Percentiles rank a stretch among this genome's conserved stretches.
Evolutionary conservation across 2,113 vertebrate species (phyloP).

Genomic region (Balaeniceps rex): DNA sequence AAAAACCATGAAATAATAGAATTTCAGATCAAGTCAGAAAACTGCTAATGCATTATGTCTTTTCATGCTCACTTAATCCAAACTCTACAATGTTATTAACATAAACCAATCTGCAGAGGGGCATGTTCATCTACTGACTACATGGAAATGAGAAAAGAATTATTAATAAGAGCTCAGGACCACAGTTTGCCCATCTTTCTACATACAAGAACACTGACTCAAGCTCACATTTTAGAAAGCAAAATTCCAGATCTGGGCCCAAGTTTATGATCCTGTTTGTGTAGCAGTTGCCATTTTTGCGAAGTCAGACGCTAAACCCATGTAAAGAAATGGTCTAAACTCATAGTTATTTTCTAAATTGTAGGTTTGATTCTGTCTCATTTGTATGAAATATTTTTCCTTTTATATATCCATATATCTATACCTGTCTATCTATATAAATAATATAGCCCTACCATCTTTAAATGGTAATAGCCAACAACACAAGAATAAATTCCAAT

Average conservation of each 20-base stretch:
- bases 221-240: not conserved
- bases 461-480: not conserved
- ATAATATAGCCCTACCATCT: not conserved
- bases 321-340: not conserved
- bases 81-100: not conserved
- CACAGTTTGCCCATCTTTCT: not conserved
- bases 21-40: not conserved
- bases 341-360: not conserved
- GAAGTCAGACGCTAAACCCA: not conserved
- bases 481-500: not conserved
- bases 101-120: not conserved
- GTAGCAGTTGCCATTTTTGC: not conserved
- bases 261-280: not conserved
- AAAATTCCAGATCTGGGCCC: not conserved
- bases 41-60: not conserved
- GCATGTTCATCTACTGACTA: not conserved
- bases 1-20: not conserved
- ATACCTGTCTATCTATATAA: not conserved
- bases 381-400: not conserved
- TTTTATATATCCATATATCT: not conserved
- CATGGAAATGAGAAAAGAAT: not conserved
- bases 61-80: not conserved
- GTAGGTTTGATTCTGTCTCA: not conserved
- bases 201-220: not conserved
- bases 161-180: not conserved